Conservation (phyloP, 2,888 invertebrate genomes). For the Chloromyia formosa region DNA sequence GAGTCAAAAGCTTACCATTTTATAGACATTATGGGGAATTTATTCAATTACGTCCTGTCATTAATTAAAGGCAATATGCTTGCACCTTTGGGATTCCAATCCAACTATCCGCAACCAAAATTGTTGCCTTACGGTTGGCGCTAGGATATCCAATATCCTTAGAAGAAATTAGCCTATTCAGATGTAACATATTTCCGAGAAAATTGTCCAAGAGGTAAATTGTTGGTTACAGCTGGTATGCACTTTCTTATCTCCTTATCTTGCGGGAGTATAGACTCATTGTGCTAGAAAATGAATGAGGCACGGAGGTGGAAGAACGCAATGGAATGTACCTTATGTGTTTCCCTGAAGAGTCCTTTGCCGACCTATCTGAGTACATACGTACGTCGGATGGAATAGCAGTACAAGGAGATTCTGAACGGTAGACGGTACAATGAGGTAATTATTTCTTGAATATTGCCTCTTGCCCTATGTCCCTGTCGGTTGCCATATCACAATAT, state of each 20-base stretch:
- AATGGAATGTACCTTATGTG: neutral
- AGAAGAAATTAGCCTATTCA: neutral
- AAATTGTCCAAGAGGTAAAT: neutral
- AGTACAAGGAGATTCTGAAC: neutral
- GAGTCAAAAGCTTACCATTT: neutral
- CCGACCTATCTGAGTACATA: no score
- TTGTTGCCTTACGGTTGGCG: neutral
- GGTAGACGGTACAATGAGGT: neutral
- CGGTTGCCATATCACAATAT: neutral
- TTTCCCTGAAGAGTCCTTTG: conserved; percentile 3
- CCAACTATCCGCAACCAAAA: no score
- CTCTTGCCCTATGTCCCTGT: neutral
- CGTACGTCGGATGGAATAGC: no score
- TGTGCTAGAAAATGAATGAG: conserved; percentile 1
- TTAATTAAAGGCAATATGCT: conserved; percentile 1
- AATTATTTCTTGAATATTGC: neutral
- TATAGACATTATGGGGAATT: neutral
- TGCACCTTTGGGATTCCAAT: neutral
- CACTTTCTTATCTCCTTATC: neutral
- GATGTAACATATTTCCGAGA: neutral
- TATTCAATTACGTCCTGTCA: neutral
- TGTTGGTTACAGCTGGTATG: conserved; percentile 3
- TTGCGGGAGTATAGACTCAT: neutral
- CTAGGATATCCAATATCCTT: neutral
- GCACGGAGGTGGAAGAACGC: no score